Conservation (phyloP, 2,113 vertebrate species). For the Pungitius pungitius region DNA sequence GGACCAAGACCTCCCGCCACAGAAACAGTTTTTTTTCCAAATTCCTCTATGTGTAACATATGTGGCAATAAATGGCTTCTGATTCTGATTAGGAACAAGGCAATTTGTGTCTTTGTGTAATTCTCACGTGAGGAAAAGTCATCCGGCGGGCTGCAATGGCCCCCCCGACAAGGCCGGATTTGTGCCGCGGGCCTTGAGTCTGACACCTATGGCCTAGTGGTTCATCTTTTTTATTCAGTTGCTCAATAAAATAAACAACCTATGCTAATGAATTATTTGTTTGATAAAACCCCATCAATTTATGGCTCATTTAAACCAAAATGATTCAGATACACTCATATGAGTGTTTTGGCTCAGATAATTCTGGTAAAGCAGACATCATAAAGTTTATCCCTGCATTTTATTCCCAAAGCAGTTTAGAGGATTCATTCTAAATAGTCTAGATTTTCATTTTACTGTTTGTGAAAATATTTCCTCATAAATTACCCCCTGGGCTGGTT, state of each 20-base stretch:
- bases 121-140: too few species aligned
- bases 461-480: conserved; percentile 25
- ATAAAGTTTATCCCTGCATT: conserved; percentile 8
- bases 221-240: not conserved
- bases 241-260: not conserved
- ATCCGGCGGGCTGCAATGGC: too few species aligned
- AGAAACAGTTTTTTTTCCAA: too few species aligned
- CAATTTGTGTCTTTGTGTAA: too few species aligned
- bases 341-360: conserved; percentile 17
- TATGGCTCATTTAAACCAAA: not conserved
- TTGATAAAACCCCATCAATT: conserved; percentile 9
- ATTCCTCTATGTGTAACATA: too few species aligned
- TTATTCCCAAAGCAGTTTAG: not conserved
- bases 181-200: too few species aligned
- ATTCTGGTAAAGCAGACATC: conserved; percentile 19
- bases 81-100: too few species aligned
- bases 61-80: too few species aligned
- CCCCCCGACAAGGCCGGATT: too few species aligned
- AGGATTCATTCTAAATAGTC: conserved; percentile 23
- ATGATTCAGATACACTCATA: conserved; percentile 25
- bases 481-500: conserved; percentile 37
- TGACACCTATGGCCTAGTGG: not conserved
- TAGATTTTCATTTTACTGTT: conserved; percentile 7
- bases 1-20: too few species aligned
- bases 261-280: not conserved